These are phyloP conservation scores for Lophotis ruficrista DNA, from an alignment of 2,113 vertebrate genomes.

Conservation along the genomic window DNA sequence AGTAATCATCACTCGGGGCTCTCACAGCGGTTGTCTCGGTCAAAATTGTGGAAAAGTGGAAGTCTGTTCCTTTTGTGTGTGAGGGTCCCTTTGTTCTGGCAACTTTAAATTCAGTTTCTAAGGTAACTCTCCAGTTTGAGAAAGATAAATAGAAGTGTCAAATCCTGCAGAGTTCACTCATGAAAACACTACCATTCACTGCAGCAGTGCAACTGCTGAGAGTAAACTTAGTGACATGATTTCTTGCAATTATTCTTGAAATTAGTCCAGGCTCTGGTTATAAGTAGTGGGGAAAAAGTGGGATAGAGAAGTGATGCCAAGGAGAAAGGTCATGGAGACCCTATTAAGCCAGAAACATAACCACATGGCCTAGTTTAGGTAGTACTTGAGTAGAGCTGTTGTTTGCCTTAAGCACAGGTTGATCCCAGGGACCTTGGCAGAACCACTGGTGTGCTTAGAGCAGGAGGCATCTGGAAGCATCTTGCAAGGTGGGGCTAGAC, in stretches of 20 bases:
- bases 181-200: not conserved
- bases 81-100: not conserved
- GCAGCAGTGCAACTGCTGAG: not conserved
- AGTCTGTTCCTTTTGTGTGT: not conserved
- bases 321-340: not conserved
- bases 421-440: not conserved
- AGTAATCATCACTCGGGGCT: not conserved
- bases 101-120: not conserved
- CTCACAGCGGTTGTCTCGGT: not conserved
- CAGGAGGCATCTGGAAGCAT: not conserved
- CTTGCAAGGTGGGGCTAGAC: not conserved
- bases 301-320: not conserved
- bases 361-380: not conserved
- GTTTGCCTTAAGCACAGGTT: not conserved
- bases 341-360: not conserved
- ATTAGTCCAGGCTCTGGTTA: not conserved
- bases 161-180: not conserved
- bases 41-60: not conserved
- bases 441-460: not conserved
- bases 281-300: not conserved
- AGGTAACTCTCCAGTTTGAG: not conserved
- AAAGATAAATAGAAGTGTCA: not conserved
- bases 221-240: not conserved
- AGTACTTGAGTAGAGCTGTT: not conserved
- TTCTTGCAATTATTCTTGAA: not conserved